Base-by-base conservation (phyloP, 2,888 invertebrate species). In the Sphaerophoria taeniata region DNA sequence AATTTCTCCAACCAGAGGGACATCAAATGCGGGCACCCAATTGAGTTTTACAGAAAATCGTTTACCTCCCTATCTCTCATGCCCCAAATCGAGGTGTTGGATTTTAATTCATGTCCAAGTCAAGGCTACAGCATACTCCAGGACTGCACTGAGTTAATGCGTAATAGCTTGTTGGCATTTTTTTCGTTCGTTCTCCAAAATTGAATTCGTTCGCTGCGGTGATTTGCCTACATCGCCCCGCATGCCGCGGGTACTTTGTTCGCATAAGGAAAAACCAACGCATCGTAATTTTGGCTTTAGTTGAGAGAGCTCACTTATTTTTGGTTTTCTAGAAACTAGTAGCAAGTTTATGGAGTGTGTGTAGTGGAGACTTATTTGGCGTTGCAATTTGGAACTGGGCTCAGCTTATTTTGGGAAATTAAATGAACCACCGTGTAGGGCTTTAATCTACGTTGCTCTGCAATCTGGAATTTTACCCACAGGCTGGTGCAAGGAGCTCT, bases 41-140 rank as follows among this genome's bases (percentile, higher is more conserved):
- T 74, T 74, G 83, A 78, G 83, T 74, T 83, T 83, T 74, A 83
- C 83, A 78, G 69, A 78, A 70, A 60, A 63, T 65, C 74, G 70
- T 16, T 6, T 60, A 6, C 5, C 31, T 34, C 36, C 39, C 39
- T 24, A 5, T 4, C 49, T 16, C 6, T 11, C 36, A 16, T 65
- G 49, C 49, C 33, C 43, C 11, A 43, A 51, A n/a, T 4, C n/a
- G 31, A 73, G 58, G 79, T 71, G 74, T 67, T 75, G 74, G 65
- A 72, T 70, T 78, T 78, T 73, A 78, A 74, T 83, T 63, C 70
- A 56, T 16, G 4, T 61, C 31, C 33, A 47, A 49, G 6, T 63
- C 34, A 16, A 16, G 16, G 5, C 14, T 6, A n/a, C 12, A 3
- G 36, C 33, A 34, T 33, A 34, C 5, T 3, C 6, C 16, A 7